These are phyloP conservation scores for Peromyscus nudipes DNA, from an alignment of 2,797 vertebrate genomes.

Conservation along the genomic window DNA sequence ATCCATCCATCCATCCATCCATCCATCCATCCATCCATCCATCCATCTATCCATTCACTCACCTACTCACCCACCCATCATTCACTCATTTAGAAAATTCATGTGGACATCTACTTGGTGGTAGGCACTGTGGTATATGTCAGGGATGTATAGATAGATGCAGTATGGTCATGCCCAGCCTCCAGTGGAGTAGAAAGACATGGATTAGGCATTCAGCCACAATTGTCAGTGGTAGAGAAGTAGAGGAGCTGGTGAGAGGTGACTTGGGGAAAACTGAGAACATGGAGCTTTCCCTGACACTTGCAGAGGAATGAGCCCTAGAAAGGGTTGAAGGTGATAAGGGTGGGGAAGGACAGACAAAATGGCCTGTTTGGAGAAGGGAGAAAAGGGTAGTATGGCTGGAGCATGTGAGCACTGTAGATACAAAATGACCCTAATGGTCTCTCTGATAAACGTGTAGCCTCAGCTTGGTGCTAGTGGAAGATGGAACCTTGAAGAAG, in stretches of 20 bases:
- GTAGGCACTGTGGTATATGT: not conserved
- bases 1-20: not conserved
- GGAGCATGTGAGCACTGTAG: not conserved
- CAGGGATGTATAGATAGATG: not conserved
- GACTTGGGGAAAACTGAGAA: not conserved
- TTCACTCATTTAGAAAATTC: not conserved
- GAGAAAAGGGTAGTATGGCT: not conserved
- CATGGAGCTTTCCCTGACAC: not conserved
- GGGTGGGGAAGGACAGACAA: not conserved
- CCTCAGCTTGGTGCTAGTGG: not conserved
- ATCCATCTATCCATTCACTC: not conserved
- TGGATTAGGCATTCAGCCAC: not conserved
- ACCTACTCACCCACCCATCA: too few species aligned
- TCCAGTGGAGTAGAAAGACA: not conserved
- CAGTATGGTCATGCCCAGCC: not conserved
- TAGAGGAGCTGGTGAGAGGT: conserved; percentile 12
- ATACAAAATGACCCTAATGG: not conserved
- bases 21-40: not conserved
- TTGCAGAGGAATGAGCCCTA: not conserved
- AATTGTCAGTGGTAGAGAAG: not conserved
- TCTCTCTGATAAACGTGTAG: not conserved
- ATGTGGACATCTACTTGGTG: not conserved
- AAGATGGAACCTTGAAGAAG: not conserved
- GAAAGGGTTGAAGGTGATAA: not conserved
- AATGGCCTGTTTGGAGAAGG: not conserved